Percentiles rank a stretch among this genome's conserved stretches.
These are phyloP conservation scores for Sitodiplosis mosellana DNA, from an alignment of 1,140 invertebrate species.

Conservation along the genomic window DNA sequence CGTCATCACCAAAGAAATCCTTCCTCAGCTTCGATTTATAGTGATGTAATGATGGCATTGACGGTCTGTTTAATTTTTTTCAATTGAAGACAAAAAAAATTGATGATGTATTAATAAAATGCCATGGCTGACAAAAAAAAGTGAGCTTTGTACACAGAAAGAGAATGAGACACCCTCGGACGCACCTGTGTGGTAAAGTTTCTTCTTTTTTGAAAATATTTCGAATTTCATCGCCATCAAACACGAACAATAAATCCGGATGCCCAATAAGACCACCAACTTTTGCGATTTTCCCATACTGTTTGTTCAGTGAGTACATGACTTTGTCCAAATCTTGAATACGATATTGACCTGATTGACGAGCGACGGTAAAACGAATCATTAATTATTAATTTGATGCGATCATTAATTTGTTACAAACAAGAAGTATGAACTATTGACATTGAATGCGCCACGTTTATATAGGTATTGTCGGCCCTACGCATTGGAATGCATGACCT, in stretches of 20 bases:
- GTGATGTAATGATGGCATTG: slow-evolving; percentile 57
- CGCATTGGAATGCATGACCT: too few relatives aligned
- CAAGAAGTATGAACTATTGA: too few relatives aligned
- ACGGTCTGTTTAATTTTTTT: slow-evolving; percentile 30
- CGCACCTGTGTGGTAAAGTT: slow-evolving; percentile 40
- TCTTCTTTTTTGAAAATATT: slow-evolving; percentile 58
- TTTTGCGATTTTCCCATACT: slow-evolving; percentile 54
- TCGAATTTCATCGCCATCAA: slow-evolving; percentile 55
- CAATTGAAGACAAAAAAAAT: slow-evolving; percentile 1
- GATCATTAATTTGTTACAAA: too few relatives aligned
- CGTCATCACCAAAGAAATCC: slow-evolving; percentile 51
- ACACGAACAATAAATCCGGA: slow-evolving; percentile 60
- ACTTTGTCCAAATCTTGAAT: slow-evolving; percentile 57
- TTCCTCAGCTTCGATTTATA: slow-evolving; percentile 55
- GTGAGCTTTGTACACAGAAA: too few relatives aligned
- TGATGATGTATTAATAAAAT: not conserved
- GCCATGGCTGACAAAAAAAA: not conserved
- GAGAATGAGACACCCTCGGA: not conserved
- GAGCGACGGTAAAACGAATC: not conserved
- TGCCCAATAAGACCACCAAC: slow-evolving; percentile 53
- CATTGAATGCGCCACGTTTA: too few relatives aligned
- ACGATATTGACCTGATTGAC: slow-evolving; percentile 40
- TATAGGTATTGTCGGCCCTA: too few relatives aligned
- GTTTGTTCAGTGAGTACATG: slow-evolving; percentile 38
- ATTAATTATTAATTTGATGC: too few relatives aligned